These are phyloP conservation scores for Onychorhynchus coronatus DNA, from an alignment of 2,113 vertebrate species.

Conservation along the genomic window DNA sequence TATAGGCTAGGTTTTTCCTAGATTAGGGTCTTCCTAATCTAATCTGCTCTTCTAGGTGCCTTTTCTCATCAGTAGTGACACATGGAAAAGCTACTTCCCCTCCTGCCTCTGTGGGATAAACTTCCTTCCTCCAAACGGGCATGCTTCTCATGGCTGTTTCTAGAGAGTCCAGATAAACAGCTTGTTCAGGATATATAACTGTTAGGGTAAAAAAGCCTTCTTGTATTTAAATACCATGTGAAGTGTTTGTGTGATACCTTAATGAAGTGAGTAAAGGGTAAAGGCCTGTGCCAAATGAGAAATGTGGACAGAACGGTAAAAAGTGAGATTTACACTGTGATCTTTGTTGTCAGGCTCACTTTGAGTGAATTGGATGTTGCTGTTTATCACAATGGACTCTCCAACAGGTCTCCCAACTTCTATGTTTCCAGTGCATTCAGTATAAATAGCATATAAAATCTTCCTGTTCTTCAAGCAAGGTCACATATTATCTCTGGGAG, in stretches of 20 bases:
- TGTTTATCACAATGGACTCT: not conserved
- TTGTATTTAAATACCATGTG: not conserved
- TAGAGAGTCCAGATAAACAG: not conserved
- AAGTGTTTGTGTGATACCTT: not conserved
- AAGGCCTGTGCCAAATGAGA: not conserved
- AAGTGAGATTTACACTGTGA: accelerated
- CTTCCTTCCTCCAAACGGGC: not conserved
- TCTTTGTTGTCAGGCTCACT: not conserved
- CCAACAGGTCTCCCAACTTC: not conserved
- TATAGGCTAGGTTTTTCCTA: not conserved
- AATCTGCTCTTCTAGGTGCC: not conserved
- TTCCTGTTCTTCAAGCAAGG: not conserved
- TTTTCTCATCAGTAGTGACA: not conserved
- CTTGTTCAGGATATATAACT: not conserved
- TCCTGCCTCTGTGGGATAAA: not conserved
- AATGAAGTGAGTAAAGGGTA: not conserved
- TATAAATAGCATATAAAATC: not conserved
- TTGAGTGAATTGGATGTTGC: not conserved
- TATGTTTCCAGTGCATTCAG: not conserved
- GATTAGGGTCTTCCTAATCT: not conserved
- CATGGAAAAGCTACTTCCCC: not conserved
- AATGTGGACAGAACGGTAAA: not conserved
- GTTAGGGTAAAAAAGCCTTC: not conserved
- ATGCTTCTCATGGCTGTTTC: not conserved
- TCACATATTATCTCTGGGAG: not conserved